Base-by-base conservation (phyloP, 2,888 invertebrate genomes). In the Fissipunctia ypsillon region DNA sequence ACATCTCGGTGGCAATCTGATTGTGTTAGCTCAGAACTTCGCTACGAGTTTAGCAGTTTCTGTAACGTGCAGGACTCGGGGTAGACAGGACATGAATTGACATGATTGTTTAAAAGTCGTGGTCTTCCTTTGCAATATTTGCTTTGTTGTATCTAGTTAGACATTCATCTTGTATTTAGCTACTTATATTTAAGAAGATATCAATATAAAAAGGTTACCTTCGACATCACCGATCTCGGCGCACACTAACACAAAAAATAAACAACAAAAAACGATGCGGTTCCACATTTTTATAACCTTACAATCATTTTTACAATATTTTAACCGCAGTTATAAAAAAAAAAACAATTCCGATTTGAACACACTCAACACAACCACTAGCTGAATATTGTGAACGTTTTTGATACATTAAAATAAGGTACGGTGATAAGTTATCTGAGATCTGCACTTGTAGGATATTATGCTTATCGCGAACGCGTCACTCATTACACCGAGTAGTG, bases 401-500 rank as follows among this genome's bases (percentile, higher is more conserved):
- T 90, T 85, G 87, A 89, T 87, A 88, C 69, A 78, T 82, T 89
- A 87, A 88, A 91, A 92, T 90, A 91, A 88, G 80, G 88, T 86
- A 85, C 82, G 84, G 79, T 90, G 94, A 93, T 95, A 94, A 73
- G 88, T 89, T 95, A 95, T 95, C 94, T 91, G 80, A 89, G 92
- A 94, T 94, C 89, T 90, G 89, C 88, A 85, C 86, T 88, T 90
- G 84, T 85, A 87, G 83, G 92, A 91, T 91, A 89, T 69, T 67
- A 68, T 68, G 84, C 83, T 90, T 93, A 93, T 93, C 92, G 84
- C 73, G 81, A 77, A 77, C 85, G 85, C 92, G 93, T 93, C 92
- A 92, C 83, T 85, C 80, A 82, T 83, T 84, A 84, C 71, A 87
- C 76, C 78, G 80, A 85, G 79, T 83, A 78, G 80, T 77, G 73